A percentile compares a stretch with the other conserved stretches of the same genome.
phyloP scores from a whole-genome alignment of 2,888 invertebrate genomes.

The Flexamia atlantica region DNA sequence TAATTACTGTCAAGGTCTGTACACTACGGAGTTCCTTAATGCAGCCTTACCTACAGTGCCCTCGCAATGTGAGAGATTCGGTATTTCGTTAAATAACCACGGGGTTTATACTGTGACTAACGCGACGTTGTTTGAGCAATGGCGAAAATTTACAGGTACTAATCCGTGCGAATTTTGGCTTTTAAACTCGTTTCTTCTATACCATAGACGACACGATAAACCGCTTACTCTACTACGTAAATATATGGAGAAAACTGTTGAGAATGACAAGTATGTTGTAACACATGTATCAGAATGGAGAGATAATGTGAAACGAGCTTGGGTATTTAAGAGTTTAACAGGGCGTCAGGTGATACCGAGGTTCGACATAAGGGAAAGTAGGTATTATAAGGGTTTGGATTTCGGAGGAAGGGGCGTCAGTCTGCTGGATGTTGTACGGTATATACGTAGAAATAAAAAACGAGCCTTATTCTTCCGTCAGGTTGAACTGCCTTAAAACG shows the following conservation, averaged over 20 bases:
- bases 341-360: neutral
- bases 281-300: conserved; percentile 5
- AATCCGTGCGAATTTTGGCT: conserved; percentile 21
- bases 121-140: neutral
- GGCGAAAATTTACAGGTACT: conserved; percentile 16
- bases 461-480: conserved; percentile 22
- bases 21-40: conserved; percentile 9
- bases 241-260: conserved; percentile 4
- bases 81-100: neutral
- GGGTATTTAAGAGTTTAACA: conserved; percentile 23
- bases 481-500: conserved; percentile 25
- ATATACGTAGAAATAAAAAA: neutral
- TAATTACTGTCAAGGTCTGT: conserved; percentile 1
- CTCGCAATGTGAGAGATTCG: neutral
- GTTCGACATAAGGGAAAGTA: neutral
- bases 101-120: neutral
- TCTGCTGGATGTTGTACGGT: neutral
- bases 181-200: neutral
- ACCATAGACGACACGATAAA: neutral
- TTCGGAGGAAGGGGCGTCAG: neutral
- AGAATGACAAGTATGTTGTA: conserved; percentile 3
- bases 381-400: neutral
- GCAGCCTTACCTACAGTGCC: conserved; percentile 18
- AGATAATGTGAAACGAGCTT: conserved; percentile 4
- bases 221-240: neutral